A percentile compares a stretch with the other conserved stretches of the same genome.
These are phyloP conservation scores for Bombus breviceps DNA, from an alignment of 1,140 invertebrate species.

Conservation along the genomic window DNA sequence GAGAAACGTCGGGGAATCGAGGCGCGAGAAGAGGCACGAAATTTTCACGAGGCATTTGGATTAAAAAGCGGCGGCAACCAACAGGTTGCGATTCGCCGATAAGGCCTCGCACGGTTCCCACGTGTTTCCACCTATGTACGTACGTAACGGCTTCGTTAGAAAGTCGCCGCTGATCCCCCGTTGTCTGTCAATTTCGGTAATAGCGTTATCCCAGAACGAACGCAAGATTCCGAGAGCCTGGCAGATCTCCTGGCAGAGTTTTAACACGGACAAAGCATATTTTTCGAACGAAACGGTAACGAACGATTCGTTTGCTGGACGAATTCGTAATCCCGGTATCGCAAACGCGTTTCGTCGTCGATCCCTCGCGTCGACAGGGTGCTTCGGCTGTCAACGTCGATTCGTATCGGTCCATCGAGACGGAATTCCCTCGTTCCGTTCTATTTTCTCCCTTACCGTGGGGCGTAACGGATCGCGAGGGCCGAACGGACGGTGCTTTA, in stretches of 20 bases:
- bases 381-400: neutral
- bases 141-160: neutral
- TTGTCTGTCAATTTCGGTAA: neutral
- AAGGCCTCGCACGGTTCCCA: neutral
- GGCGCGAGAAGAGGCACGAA: neutral
- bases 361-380: too few relatives aligned
- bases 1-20: neutral
- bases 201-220: neutral
- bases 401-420: neutral
- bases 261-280: too few relatives aligned
- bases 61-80: constrained; percentile 5
- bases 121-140: neutral
- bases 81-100: constrained; percentile 23
- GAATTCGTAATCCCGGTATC: neutral
- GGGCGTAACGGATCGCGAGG: constrained; percentile 76
- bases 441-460: constrained; percentile 76
- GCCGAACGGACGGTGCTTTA: constrained; percentile 79
- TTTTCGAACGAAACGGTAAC: too few relatives aligned
- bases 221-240: too few relatives aligned
- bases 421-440: constrained; percentile 9
- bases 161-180: neutral
- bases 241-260: too few relatives aligned
- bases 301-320: neutral
- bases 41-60: neutral
- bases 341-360: neutral